Conservation (phyloP, 2,797 vertebrate genomes). For the Enteromius paludinosus region DNA sequence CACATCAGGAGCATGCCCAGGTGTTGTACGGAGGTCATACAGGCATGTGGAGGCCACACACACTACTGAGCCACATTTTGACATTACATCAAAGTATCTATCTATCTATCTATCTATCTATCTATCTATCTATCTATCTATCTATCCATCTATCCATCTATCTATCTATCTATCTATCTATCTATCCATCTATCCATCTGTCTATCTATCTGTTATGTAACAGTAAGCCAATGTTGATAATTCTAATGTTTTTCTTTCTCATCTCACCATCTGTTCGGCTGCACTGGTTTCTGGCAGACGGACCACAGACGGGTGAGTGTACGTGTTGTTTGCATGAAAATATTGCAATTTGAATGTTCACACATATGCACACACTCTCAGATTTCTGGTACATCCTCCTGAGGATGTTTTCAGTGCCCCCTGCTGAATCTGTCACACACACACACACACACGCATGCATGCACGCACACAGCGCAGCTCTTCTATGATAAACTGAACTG, state of each 20-base stretch:
- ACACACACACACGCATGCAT: background rate
- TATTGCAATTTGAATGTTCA: conserved; percentile 21
- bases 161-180: no score
- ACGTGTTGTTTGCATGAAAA: conserved; percentile 2
- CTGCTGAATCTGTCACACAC: background rate
- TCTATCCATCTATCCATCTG: no score
- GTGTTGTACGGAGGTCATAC: no score
- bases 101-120: no score
- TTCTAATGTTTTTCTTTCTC: conserved; percentile 5
- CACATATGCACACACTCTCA: background rate
- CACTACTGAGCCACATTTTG: no score
- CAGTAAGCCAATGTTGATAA: conserved; percentile 11
- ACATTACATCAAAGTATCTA: no score
- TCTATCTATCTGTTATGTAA: background rate
- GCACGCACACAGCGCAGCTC: background rate
- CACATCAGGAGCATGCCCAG: no score
- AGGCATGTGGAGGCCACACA: no score
- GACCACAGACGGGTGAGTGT: background rate
- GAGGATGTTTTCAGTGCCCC: background rate
- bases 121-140: no score
- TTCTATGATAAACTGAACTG: conserved; percentile 32
- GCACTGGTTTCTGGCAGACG: conserved; percentile 1
- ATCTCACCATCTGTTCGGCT: conserved; percentile 9
- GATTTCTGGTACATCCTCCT: background rate
- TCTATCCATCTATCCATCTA: no score